phyloP scores from a whole-genome alignment of 2,888 invertebrate species.

The Parnassius glacialis region DNA sequence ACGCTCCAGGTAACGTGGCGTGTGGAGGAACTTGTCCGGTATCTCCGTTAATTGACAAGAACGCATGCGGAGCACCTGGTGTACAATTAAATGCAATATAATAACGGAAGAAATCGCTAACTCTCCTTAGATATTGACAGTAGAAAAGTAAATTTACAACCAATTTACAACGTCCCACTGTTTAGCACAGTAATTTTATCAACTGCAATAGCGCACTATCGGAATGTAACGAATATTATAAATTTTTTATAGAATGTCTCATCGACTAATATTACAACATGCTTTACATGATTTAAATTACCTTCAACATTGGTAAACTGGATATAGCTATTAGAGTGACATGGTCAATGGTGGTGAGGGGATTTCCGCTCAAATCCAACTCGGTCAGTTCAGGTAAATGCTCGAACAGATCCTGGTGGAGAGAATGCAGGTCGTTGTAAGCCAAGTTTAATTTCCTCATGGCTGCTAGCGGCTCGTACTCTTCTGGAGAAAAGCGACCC shows the following conservation, averaged over 20 bases:
- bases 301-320: conserved; percentile 83
- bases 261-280: too few species aligned
- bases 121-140: too few species aligned
- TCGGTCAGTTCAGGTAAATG: conserved; percentile 85
- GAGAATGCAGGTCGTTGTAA: conserved; percentile 85
- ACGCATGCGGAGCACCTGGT: conserved; percentile 84
- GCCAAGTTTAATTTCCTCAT: conserved; percentile 84
- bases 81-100: too few species aligned
- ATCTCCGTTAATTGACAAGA: conserved; percentile 83
- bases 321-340: conserved; percentile 84
- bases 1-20: conserved; percentile 82
- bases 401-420: conserved; percentile 88
- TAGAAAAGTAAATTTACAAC: too few species aligned
- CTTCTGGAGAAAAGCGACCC: conserved; percentile 81
- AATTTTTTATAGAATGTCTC: too few species aligned
- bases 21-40: conserved; percentile 84
- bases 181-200: too few species aligned
- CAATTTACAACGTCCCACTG: too few species aligned
- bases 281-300: conserved; percentile 41
- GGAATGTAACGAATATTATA: too few species aligned
- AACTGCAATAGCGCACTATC: too few species aligned
- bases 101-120: too few species aligned
- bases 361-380: conserved; percentile 87
- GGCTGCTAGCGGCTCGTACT: conserved; percentile 81
- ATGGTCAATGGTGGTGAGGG: conserved; percentile 84